Evolutionary conservation across 2,113 vertebrate species (phyloP), one percentile per base, ranked within the genome.

Genomic region (Setophaga kirtlandii): DNA sequence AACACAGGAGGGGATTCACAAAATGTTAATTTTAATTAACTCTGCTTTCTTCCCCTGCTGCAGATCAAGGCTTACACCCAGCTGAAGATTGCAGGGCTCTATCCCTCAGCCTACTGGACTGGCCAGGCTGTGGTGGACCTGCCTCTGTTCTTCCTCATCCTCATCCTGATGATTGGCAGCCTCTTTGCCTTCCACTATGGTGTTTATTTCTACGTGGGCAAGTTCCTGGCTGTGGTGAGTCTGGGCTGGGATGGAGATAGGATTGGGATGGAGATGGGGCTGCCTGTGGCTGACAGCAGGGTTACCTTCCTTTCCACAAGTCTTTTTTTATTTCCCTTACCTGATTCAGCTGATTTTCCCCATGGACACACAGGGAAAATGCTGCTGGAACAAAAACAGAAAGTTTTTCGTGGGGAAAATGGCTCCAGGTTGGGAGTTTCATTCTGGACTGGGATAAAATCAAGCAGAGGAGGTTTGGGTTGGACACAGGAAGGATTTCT

Each of bases 71-170:
- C 99, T 23, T 99, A 99, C 62, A 99, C 99, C 1, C 99, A 99
- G 3, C 98, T 99, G 92, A 98, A 99, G 46, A 98, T 99, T 92
- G 99, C 99, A 0, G 99, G 99, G n/a, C 97, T 99, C 88, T 94
- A 99, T 4, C 99, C 99, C 4, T 99, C 99, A 0, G 99, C 99
- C 0, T 99, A 99, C 97, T 99, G 99, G 99, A 98, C 98, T 6
- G 99, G 99, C 24, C 99, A 99, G 94, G 99, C 99, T 2, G 71
- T 98, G 0, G 96, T 99, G 30, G 99, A 99, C 87, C 96, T 99
- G 31, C 99, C 99, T 0, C 98, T 99, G 52, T 99, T 98, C 93
- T 99, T 99, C 96, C 91, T 98, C 95, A 97, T 99, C 96, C 98
- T 99, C 5, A 90, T 96, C 86, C 95, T 97, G 92, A 99, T 99